Evolutionary conservation across 1,140 invertebrate genomes (phyloP).

Genomic region (Pogonomyrmex barbatus): DNA sequence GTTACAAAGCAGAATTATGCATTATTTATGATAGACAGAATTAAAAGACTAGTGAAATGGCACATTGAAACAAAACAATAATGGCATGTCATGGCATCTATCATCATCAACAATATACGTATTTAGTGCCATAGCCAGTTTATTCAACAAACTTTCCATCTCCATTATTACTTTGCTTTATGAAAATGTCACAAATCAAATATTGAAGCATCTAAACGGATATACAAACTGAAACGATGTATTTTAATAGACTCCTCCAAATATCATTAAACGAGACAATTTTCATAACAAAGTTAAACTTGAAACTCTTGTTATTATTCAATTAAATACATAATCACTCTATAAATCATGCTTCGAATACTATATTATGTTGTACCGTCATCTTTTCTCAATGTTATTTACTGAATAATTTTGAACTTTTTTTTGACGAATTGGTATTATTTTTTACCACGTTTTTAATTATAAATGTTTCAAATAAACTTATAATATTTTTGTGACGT

Average conservation of each 20-base stretch:
- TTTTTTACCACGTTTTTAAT: background rate
- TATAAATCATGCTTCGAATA: background rate
- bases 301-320: background rate
- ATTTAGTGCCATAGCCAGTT: background rate
- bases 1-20: conserved; percentile 51
- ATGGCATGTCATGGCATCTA: background rate
- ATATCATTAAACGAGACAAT: conserved; percentile 16
- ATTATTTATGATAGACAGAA: conserved; percentile 36
- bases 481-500: background rate
- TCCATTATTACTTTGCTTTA: conserved; percentile 24
- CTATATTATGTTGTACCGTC: background rate
- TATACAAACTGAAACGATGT: conserved; percentile 26
- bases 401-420: background rate
- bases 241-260: background rate
- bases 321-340: conserved; percentile 1
- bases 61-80: conserved; percentile 45
- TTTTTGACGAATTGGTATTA: background rate
- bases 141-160: conserved; percentile 12
- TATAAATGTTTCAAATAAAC: background rate
- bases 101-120: conserved; percentile 1
- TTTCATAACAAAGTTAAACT: conserved; percentile 23
- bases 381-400: background rate
- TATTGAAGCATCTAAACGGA: conserved; percentile 11
- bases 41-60: conserved; percentile 27
- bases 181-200: conserved; percentile 37